Conservation (phyloP, 2,888 invertebrate genomes). For the Tiliacea aurago region DNA sequence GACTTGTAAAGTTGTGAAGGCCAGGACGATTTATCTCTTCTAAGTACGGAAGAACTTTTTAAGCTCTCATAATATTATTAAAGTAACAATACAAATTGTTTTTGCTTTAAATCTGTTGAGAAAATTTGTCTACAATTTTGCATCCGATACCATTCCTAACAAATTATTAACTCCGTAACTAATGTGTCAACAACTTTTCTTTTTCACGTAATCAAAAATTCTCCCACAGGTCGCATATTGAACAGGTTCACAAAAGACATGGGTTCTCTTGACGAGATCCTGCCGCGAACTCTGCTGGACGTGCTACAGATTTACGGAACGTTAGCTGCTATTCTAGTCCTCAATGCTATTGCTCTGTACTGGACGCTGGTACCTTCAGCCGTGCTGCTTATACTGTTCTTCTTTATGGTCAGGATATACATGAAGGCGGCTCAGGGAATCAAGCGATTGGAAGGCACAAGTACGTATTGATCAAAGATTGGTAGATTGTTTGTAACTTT, state of each 20-base stretch:
- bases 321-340: slow-evolving; percentile 90
- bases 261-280: slow-evolving; percentile 94
- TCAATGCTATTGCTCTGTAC: slow-evolving; percentile 91
- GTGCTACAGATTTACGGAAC: slow-evolving; percentile 90
- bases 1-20: neutral
- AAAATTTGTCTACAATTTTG: neutral
- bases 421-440: slow-evolving; percentile 93
- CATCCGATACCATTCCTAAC: neutral
- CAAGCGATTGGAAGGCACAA: slow-evolving; percentile 92
- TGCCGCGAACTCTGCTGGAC: slow-evolving; percentile 93
- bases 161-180: neutral
- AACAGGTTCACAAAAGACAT: slow-evolving; percentile 96
- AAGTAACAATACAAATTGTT: neutral
- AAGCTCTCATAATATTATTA: neutral
- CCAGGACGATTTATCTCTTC: neutral
- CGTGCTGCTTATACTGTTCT: slow-evolving; percentile 90
- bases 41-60: neutral
- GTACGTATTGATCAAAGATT: slow-evolving; percentile 78
- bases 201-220: neutral
- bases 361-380: slow-evolving; percentile 91
- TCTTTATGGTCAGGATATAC: slow-evolving; percentile 91
- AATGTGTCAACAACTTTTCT: neutral
- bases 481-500: neutral
- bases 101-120: neutral
- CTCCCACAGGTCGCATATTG: slow-evolving; percentile 92